Conservation (phyloP, 2,888 invertebrate genomes). For the Macropis europaea region DNA sequence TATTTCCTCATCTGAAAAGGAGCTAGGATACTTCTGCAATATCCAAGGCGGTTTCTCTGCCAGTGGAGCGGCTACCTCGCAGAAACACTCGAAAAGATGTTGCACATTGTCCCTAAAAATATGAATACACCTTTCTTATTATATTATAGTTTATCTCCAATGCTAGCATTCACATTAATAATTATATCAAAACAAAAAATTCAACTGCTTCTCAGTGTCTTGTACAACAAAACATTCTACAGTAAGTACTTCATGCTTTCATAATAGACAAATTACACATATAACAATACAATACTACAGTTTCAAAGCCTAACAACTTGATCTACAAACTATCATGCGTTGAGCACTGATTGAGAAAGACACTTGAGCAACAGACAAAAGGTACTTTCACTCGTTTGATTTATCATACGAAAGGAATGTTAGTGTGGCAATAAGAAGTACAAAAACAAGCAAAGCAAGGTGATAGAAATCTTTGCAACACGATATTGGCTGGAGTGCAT, state of each 20-base stretch:
- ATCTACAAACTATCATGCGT: not conserved
- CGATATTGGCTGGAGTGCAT: not conserved
- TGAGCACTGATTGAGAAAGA: not conserved
- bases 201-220: too few species aligned
- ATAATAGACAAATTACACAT: not conserved
- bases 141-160: not conserved
- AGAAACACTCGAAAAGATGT: slow-evolving; percentile 90
- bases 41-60: slow-evolving; percentile 86
- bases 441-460: not conserved
- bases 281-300: not conserved
- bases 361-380: not conserved
- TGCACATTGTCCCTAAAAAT: slow-evolving; percentile 87
- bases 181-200: not conserved
- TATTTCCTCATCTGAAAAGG: slow-evolving; percentile 91
- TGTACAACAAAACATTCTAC: too few species aligned
- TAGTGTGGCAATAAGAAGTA: too few species aligned
- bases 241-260: not conserved
- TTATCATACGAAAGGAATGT: not conserved
- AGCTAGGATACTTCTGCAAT: slow-evolving; percentile 91
- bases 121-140: not conserved
- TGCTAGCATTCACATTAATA: not conserved
- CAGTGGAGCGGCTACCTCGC: slow-evolving; percentile 88
- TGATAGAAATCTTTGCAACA: not conserved
- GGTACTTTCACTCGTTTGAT: slow-evolving; percentile 11
- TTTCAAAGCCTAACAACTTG: not conserved